phyloP scores from a whole-genome alignment of 2,113 vertebrate genomes.

The Pontoporia blainvillei region DNA sequence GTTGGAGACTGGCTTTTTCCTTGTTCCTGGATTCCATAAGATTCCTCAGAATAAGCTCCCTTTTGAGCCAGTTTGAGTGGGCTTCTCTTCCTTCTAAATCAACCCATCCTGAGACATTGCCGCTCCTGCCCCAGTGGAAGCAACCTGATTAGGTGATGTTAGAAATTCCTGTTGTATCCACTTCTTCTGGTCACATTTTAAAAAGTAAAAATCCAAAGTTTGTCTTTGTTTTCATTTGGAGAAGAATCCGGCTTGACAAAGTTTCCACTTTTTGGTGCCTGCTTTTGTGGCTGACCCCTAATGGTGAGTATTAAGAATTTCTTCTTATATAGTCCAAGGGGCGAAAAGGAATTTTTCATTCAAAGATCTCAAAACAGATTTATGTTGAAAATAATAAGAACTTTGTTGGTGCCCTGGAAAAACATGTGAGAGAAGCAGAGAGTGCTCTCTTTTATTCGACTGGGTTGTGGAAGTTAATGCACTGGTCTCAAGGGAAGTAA shows the following conservation, averaged over 20 bases:
- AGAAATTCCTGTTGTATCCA: rapidly evolving
- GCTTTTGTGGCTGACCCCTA: neutral
- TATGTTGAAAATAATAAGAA: neutral
- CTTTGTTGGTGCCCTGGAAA: no score
- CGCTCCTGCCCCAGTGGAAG: rapidly evolving
- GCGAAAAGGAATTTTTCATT: neutral
- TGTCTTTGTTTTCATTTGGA: neutral
- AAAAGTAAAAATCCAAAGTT: neutral
- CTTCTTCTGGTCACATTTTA: neutral
- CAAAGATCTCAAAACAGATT: neutral
- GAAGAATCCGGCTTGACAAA: neutral
- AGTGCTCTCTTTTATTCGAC: rapidly evolving
- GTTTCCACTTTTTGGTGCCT: neutral
- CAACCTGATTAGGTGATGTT: rapidly evolving
- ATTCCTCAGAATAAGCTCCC: rapidly evolving
- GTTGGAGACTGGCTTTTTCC: rapidly evolving
- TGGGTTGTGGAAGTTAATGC: rapidly evolving
- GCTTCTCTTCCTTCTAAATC: neutral
- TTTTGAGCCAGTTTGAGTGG: rapidly evolving
- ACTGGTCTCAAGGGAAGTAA: neutral
- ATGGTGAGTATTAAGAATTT: neutral
- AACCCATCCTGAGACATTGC: rapidly evolving
- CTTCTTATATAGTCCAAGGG: neutral
- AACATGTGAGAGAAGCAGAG: neutral
- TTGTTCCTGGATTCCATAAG: neutral